Percentiles rank a stretch among this genome's conserved stretches.
Evolutionary conservation across 2,888 invertebrate species (phyloP).

Genomic region (Drosophila koepferae): DNA sequence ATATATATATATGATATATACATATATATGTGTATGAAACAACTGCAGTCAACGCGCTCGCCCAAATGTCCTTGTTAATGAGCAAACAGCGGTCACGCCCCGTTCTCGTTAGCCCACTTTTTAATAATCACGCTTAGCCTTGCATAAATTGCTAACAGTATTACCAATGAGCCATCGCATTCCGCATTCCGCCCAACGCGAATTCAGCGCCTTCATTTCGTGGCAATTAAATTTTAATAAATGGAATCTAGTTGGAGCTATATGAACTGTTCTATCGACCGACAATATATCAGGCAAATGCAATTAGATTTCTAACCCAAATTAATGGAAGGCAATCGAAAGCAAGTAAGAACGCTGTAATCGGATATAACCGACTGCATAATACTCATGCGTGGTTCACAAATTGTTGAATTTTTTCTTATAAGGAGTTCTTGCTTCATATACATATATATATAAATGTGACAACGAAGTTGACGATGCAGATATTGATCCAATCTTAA

Average conservation of each 20-base stretch:
- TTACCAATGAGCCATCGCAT: slow-evolving; percentile 9
- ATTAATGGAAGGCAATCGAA: not conserved
- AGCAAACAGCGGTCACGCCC: slow-evolving; percentile 22
- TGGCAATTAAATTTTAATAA: slow-evolving; percentile 4
- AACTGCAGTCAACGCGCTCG: slow-evolving; percentile 11
- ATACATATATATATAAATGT: too few relatives aligned
- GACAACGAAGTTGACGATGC: too few relatives aligned
- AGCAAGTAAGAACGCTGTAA: not conserved
- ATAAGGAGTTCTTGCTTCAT: too few relatives aligned
- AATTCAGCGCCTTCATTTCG: slow-evolving; percentile 3
- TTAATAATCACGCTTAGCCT: slow-evolving; percentile 14
- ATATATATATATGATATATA: not conserved
- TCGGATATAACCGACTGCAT: not conserved
- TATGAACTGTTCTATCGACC: not conserved
- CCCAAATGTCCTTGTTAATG: slow-evolving; percentile 30
- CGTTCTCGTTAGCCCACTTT: slow-evolving; percentile 8
- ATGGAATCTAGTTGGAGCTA: not conserved
- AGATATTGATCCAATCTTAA: too few relatives aligned
- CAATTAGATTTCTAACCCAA: not conserved
- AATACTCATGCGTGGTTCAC: not conserved
- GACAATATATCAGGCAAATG: not conserved
- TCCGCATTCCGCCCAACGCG: slow-evolving; percentile 2
- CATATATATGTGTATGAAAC: not conserved
- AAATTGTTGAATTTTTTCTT: not conserved
- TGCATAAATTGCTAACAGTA: not conserved